phyloP scores from a whole-genome alignment of 2,113 vertebrate genomes.

The Procapra przewalskii region DNA sequence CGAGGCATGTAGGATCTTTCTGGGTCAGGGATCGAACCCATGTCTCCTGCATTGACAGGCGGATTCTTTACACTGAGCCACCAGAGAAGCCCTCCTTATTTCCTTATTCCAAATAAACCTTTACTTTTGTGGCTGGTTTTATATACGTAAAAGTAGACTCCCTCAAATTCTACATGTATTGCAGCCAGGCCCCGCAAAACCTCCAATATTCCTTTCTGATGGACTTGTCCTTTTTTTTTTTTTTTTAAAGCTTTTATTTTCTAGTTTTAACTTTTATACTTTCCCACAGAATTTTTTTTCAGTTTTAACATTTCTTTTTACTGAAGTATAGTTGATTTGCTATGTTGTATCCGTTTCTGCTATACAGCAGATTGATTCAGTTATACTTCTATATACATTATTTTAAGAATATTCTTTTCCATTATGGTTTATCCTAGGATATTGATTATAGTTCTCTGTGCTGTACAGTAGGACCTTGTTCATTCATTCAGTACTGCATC shows the following conservation, averaged over 20 bases:
- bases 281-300: background rate
- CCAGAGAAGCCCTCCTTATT: background rate
- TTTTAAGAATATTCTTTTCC: background rate
- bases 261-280: background rate
- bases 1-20: background rate
- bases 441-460: background rate
- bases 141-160: background rate
- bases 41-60: background rate
- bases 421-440: background rate
- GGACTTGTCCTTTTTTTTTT: background rate
- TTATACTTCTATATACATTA: background rate
- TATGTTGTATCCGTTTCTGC: background rate
- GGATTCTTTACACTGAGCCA: background rate
- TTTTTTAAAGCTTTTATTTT: background rate
- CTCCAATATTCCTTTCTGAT: background rate
- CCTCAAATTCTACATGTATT: background rate
- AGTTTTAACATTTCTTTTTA: background rate
- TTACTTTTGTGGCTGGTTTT: background rate
- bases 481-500: background rate
- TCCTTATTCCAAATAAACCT: background rate
- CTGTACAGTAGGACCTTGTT: background rate
- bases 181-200: background rate
- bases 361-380: background rate
- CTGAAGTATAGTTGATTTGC: background rate
- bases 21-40: background rate